Percentiles rank a stretch among this genome's conserved stretches.
These are phyloP conservation scores for Potamilus streckersoni DNA, from an alignment of 1,140 invertebrate species.

Conservation along the genomic window DNA sequence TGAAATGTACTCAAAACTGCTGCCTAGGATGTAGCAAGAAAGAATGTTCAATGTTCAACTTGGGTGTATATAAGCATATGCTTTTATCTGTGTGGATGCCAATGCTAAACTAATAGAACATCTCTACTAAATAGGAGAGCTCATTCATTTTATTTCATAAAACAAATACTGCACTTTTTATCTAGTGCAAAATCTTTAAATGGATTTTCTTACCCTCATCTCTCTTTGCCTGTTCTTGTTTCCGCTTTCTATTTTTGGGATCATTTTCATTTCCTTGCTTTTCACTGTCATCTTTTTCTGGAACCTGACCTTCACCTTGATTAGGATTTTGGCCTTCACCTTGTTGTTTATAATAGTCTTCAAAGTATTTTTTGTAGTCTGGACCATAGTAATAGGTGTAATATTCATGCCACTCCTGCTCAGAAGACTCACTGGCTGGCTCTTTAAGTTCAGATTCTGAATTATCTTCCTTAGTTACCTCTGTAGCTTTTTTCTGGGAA, in stretches of 20 bases:
- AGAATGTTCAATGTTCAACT: no score
- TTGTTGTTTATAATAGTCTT: slow-evolving; percentile 14
- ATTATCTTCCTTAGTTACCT: no score
- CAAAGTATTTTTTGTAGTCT: slow-evolving; percentile 37
- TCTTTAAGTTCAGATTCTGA: no score
- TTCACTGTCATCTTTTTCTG: slow-evolving; percentile 13
- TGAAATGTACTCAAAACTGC: no score
- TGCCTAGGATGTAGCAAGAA: no score
- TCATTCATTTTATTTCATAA: no score
- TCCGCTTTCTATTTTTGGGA: slow-evolving; percentile 18
- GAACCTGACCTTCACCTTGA: slow-evolving; percentile 13
- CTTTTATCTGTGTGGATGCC: no score
- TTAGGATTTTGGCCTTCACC: not conserved
- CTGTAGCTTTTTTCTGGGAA: no score
- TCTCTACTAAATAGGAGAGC: no score
- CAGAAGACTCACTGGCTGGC: no score
- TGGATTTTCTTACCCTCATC: slow-evolving; percentile 11
- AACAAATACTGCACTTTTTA: not conserved
- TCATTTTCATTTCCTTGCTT: slow-evolving; percentile 13
- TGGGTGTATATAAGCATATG: no score
- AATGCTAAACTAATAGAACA: no score
- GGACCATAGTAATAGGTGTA: slow-evolving; percentile 50
- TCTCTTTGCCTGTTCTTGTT: slow-evolving; percentile 13
- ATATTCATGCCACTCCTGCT: slow-evolving; percentile 25
- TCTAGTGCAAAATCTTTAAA: not conserved